Conservation (phyloP, 2,888 invertebrate species). For the Hyles lineata region DNA sequence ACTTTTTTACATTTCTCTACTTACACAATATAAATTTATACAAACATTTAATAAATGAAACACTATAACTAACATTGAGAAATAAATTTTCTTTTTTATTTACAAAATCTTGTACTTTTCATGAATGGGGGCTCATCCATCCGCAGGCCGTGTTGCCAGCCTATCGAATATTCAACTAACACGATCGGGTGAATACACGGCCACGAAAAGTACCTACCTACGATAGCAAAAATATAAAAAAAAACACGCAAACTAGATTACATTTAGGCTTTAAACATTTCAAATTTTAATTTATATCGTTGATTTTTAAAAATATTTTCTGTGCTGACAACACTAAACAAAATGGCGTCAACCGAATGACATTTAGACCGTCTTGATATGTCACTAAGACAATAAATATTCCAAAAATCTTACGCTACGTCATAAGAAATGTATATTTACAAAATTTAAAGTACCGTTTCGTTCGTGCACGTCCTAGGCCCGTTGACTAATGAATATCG, state of each 20-base stretch:
- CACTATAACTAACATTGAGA: constrained; percentile 18
- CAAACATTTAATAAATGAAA: constrained; percentile 21
- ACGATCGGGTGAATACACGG: constrained; percentile 65
- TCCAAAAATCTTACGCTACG: constrained; percentile 28
- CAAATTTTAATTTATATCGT: constrained; percentile 14
- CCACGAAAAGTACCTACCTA: constrained; percentile 65
- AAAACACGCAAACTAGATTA: constrained; percentile 23
- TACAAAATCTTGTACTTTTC: constrained; percentile 58
- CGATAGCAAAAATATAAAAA: constrained; percentile 32
- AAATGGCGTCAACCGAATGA: constrained; percentile 19
- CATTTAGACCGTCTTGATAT: constrained; percentile 27
- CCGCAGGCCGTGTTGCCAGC: constrained; percentile 62
- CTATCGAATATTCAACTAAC: constrained; percentile 51
- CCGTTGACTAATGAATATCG: constrained; percentile 93
- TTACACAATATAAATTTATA: constrained; percentile 22
- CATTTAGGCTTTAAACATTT: constrained; percentile 18
- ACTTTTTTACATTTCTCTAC: constrained; percentile 17
- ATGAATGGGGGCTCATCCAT: constrained; percentile 81
- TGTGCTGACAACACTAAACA: constrained; percentile 24
- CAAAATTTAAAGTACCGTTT: constrained; percentile 88
- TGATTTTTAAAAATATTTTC: constrained; percentile 16
- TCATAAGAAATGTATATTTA: constrained; percentile 44
- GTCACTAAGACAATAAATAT: constrained; percentile 28
- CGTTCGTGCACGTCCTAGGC: constrained; percentile 92
- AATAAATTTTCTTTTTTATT: constrained; percentile 20